Percentiles rank a stretch among this genome's conserved stretches.
Conservation (phyloP, 2,888 invertebrate genomes). For the Drosophila suboccidentalis region DNA sequence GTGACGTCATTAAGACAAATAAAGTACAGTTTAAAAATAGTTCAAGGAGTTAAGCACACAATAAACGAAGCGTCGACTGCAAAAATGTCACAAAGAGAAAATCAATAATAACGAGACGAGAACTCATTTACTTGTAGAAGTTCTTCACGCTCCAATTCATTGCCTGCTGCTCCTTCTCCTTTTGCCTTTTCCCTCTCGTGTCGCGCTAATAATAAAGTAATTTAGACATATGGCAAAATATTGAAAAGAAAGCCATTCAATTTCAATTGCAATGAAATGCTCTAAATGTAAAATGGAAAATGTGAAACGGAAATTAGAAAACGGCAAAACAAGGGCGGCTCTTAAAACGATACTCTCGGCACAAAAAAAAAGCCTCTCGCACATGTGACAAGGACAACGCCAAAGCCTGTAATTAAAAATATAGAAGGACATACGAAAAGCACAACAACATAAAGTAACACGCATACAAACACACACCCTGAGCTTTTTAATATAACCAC, state of each 20-base stretch:
- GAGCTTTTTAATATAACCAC: slow-evolving; percentile 47
- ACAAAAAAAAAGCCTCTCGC: slow-evolving; percentile 17
- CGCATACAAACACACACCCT: slow-evolving; percentile 3
- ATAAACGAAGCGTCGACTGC: slow-evolving; percentile 28
- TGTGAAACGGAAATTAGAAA: slow-evolving; percentile 16
- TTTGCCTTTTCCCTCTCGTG: background rate
- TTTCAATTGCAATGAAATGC: slow-evolving; percentile 36
- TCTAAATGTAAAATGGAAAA: slow-evolving; percentile 8
- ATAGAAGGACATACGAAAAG: slow-evolving; percentile 46
- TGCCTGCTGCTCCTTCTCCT: background rate
- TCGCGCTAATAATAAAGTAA: slow-evolving; percentile 42
- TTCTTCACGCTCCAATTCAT: background rate
- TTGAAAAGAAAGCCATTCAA: slow-evolving; percentile 31
- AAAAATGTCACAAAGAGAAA: slow-evolving; percentile 47
- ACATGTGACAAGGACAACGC: slow-evolving; percentile 56
- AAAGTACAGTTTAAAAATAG: slow-evolving; percentile 50
- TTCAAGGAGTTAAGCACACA: slow-evolving; percentile 45
- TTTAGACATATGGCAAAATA: slow-evolving; percentile 52
- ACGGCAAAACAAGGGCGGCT: slow-evolving; percentile 19
- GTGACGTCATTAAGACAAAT: slow-evolving; percentile 47
- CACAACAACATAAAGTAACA: slow-evolving; percentile 31
- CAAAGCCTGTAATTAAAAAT: slow-evolving; percentile 67
- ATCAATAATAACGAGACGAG: slow-evolving; percentile 46
- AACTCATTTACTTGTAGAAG: slow-evolving; percentile 5
- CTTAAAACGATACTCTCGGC: slow-evolving; percentile 23